Evolutionary conservation across 2,888 invertebrate genomes (phyloP), one percentile per base, ranked within the genome.

Genomic region (Hyppa rectilinea): DNA sequence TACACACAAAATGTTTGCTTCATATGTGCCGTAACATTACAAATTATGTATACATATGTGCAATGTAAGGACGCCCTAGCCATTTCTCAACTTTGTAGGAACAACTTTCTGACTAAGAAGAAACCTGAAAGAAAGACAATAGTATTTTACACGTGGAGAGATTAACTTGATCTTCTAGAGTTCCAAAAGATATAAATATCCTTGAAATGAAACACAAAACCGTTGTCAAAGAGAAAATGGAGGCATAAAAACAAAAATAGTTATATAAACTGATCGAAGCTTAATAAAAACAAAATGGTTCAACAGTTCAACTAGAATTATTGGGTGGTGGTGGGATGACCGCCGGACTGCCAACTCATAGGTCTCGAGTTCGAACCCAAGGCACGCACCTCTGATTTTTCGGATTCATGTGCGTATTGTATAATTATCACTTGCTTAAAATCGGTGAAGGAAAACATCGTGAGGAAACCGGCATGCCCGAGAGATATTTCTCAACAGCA

Each of bases 241-340:
- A 29, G 23, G 0, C n/a, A 20, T 4, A 34, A 53, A 40, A 47
- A 23, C 1, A 38, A 14, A 75, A 40, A 20, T 40, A 20, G 17
- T 50, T 49, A 17, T 26, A 2, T 29, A 20, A 31, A 71, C 17
- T 45, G 12, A 12, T 29, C 9, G n/a, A 34, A 45, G 26, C 4
- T 53, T 12, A 62, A 38, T 53, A 3, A 55, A 43, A 71, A 62
- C 45, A 53, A 61, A 70, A 14, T 29, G 17, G 61, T 45, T 45
- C 40, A 62, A 73, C n/a, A 36, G 36, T 45, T 17, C 2, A 1
- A 23, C 29, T 50, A 12, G n/a, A 50, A 6, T 14, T n/a, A n/a
- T n/a, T n/a, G n/a, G n/a, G n/a, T n/a, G n/a, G n/a, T n/a, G n/a
- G n/a, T n/a, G n/a, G n/a, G n/a, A n/a, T n/a, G n/a, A n/a, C n/a